phyloP scores from a whole-genome alignment of 1,140 invertebrate species.

The Zaprionus ornatus region DNA sequence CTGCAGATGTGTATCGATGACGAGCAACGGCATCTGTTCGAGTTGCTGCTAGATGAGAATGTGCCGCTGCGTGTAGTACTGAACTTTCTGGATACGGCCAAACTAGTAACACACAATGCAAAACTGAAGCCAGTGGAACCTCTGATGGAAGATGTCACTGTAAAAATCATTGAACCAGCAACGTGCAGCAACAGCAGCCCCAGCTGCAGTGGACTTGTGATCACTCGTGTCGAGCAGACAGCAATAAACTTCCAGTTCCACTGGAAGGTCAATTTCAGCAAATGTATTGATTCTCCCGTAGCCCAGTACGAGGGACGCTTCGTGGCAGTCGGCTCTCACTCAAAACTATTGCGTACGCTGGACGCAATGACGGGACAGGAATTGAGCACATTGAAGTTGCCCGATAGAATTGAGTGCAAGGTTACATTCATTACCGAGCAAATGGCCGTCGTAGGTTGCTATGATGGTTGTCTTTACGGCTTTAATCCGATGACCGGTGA shows the following conservation, averaged over 20 bases:
- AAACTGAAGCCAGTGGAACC: conserved; percentile 56
- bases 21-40: conserved; percentile 59
- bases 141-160: neutral
- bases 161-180: neutral
- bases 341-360: conserved; percentile 61
- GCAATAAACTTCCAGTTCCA: conserved; percentile 46
- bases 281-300: conserved; percentile 86
- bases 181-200: neutral
- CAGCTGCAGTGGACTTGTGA: conserved; percentile 27
- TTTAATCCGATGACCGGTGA: conserved; percentile 83
- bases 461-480: conserved; percentile 85
- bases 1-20: conserved; percentile 55
- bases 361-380: conserved; percentile 51
- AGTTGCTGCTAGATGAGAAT: conserved; percentile 53
- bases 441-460: conserved; percentile 84
- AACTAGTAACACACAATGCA: conserved; percentile 56
- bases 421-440: conserved; percentile 74
- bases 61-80: conserved; percentile 48
- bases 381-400: conserved; percentile 82
- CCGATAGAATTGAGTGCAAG: conserved; percentile 86
- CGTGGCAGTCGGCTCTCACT: conserved; percentile 72
- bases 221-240: conserved; percentile 56
- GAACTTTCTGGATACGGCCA: conserved; percentile 49
- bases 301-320: conserved; percentile 65
- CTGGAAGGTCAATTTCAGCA: conserved; percentile 85